A percentile compares a stretch with the other conserved stretches of the same genome.
Evolutionary conservation across 2,113 vertebrate species (phyloP).

Genomic region (Hiodon alosoides): DNA sequence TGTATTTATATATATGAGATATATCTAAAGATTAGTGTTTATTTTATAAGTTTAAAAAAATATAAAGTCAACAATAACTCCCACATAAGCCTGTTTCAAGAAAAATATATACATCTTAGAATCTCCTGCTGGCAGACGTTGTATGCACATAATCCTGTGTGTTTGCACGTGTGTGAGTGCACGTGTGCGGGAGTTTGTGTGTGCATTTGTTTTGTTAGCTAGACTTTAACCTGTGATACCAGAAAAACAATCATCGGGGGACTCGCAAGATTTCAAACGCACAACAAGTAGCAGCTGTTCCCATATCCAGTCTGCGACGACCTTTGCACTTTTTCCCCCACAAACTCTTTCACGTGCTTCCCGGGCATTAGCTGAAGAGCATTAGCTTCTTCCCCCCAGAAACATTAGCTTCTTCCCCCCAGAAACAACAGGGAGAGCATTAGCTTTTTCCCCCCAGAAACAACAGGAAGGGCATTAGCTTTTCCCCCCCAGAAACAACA

Average conservation of each 20-base stretch:
- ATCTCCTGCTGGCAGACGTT: conserved; percentile 12
- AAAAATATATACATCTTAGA: conserved; percentile 13
- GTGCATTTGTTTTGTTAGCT: conserved; percentile 15
- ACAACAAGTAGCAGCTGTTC: neutral
- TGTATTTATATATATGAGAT: conserved; percentile 31
- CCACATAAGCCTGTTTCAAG: conserved; percentile 12
- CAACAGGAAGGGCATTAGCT: no score
- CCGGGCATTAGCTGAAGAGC: neutral
- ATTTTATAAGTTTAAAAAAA: conserved; percentile 62
- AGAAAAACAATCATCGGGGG: no score
- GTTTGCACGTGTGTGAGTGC: neutral
- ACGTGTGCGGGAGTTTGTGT: conserved; percentile 19
- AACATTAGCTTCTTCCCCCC: neutral
- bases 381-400: neutral
- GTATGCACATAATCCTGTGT: neutral
- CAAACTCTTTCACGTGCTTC: neutral
- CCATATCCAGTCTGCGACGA: neutral
- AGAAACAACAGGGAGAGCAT: no score
- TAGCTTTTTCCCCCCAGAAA: no score
- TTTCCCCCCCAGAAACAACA: no score
- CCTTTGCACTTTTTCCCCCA: neutral
- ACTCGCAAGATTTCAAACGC: no score
- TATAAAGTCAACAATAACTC: conserved; percentile 57
- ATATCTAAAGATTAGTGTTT: conserved; percentile 38
- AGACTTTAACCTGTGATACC: no score